A percentile compares a stretch with the other conserved stretches of the same genome.
Conservation (phyloP, 2,113 vertebrate genomes). For the Tupaia tana region DNA sequence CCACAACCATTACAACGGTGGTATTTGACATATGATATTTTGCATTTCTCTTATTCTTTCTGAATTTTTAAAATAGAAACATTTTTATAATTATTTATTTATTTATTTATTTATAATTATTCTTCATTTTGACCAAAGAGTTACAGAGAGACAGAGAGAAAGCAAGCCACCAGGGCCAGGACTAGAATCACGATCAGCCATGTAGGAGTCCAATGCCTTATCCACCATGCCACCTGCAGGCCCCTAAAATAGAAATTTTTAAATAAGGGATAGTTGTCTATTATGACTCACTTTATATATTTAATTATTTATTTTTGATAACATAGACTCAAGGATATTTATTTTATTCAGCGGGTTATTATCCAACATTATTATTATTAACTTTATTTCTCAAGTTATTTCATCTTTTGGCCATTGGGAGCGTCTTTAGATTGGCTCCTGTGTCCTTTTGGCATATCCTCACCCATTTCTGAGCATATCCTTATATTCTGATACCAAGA, state of each 20-base stretch:
- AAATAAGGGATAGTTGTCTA: not conserved
- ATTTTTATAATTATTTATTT: no score
- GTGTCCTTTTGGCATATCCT: not conserved
- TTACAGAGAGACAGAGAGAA: no score
- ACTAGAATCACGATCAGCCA: no score
- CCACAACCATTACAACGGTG: not conserved
- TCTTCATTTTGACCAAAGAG: no score
- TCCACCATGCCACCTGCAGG: no score
- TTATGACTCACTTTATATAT: not conserved
- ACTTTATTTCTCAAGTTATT: conserved; percentile 41
- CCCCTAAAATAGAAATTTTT: not conserved
- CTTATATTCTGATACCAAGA: not conserved
- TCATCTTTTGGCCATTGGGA: not conserved
- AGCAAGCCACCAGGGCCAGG: no score
- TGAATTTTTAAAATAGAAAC: not conserved
- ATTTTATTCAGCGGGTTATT: conserved; percentile 16
- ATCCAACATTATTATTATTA: not conserved
- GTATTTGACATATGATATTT: not conserved
- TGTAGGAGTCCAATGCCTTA: no score
- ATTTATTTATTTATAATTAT: no score
- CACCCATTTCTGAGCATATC: not conserved
- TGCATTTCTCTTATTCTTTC: conserved; percentile 12
- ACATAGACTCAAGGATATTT: not conserved
- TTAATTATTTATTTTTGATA: conserved; percentile 21
- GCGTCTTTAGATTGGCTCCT: not conserved